phyloP scores from a whole-genome alignment of 2,113 vertebrate species.

The Microtus montanus region DNA sequence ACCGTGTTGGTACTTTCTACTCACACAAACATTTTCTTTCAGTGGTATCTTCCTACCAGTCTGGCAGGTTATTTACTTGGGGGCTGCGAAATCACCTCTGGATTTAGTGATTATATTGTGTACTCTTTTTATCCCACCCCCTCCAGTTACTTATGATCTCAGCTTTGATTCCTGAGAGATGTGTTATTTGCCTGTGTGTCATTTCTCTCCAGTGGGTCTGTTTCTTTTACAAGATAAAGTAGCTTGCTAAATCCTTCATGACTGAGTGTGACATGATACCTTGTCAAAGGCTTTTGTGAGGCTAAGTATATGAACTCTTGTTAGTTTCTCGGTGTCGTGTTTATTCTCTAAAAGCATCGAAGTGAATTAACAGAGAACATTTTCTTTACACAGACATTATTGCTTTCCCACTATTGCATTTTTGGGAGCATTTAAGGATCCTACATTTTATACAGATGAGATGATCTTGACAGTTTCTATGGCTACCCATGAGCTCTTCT shows the following conservation, averaged over 20 bases:
- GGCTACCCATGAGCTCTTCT: not conserved
- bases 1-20: not conserved
- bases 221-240: not conserved
- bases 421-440: not conserved
- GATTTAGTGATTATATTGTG: not conserved
- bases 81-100: not conserved
- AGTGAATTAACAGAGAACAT: not conserved
- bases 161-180: not conserved
- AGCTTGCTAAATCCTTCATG: not conserved
- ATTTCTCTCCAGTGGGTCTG: not conserved
- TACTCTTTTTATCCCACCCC: not conserved
- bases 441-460: not conserved
- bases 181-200: not conserved
- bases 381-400: slow-evolving; percentile 5
- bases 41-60: not conserved
- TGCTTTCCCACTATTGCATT: not conserved
- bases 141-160: not conserved
- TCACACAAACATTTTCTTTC: not conserved
- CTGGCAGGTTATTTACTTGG: not conserved
- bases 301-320: not conserved
- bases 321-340: slow-evolving; percentile 22
- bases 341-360: slow-evolving; percentile 17
- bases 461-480: not conserved
- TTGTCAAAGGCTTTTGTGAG: slow-evolving; percentile 44
- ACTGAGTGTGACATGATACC: not conserved